Evolutionary conservation across 2,888 invertebrate species (phyloP).

Genomic region (Xestobium rufovillosum): DNA sequence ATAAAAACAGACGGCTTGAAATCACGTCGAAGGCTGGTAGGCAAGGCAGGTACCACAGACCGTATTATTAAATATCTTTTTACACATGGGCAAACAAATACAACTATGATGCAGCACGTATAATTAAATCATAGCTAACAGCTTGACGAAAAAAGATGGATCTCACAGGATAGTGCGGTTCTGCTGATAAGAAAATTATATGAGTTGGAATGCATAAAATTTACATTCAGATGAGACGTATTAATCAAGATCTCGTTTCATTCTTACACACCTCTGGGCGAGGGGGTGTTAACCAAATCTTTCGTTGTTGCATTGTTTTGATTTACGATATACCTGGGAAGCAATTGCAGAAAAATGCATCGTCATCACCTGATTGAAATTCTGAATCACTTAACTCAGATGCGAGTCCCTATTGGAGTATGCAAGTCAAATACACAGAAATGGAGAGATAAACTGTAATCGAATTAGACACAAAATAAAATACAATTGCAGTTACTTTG

Average conservation of each 20-base stretch:
- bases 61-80: slow-evolving; percentile 1
- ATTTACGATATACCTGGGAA: no score
- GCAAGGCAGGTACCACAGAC: not conserved
- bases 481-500: no score
- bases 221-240: slow-evolving; percentile 1
- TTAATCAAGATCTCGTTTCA: slow-evolving; percentile 1
- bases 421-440: no score
- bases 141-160: slow-evolving; percentile 1
- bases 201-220: slow-evolving; percentile 1
- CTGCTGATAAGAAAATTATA: slow-evolving; percentile 2
- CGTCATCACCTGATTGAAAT: no score
- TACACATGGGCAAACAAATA: slow-evolving; percentile 2
- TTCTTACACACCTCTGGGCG: no score
- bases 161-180: not conserved
- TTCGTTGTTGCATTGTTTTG: no score
- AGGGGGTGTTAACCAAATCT: no score
- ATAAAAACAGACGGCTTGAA: no score
- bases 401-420: no score
- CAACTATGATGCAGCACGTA: not conserved
- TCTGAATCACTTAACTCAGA: no score
- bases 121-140: slow-evolving; percentile 1
- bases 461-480: no score
- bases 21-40: slow-evolving; percentile 2
- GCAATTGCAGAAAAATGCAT: slow-evolving; percentile 19
- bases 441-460: no score